A percentile compares a stretch with the other conserved stretches of the same genome.
Conservation (phyloP, 2,797 vertebrate genomes). For the Chrysocyon brachyurus region DNA sequence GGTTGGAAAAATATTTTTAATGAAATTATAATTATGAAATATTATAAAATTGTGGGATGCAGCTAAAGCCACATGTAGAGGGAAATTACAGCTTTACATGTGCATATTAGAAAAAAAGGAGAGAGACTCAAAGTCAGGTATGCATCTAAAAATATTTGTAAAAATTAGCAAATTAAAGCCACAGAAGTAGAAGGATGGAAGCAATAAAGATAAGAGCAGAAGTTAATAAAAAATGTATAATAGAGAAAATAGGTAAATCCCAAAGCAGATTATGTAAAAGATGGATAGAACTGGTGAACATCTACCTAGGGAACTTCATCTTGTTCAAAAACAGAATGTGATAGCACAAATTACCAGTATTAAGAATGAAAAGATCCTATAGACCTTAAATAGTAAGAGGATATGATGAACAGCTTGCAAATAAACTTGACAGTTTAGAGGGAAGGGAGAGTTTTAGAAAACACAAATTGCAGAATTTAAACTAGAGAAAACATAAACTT, state of each 20-base stretch:
- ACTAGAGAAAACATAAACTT: neutral
- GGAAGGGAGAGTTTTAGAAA: neutral
- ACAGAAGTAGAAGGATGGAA: neutral
- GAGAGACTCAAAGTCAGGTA: neutral
- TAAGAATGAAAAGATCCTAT: neutral
- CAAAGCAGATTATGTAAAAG: neutral
- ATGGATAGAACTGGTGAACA: neutral
- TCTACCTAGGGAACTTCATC: neutral
- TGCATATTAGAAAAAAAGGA: neutral
- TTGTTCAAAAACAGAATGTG: neutral
- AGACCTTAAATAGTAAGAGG: neutral
- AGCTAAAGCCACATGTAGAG: neutral
- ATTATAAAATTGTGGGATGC: neutral
- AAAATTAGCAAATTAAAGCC: neutral
- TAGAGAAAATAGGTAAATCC: neutral
- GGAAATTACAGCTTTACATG: neutral
- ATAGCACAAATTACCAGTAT: neutral
- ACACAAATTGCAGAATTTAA: neutral
- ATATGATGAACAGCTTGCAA: neutral
- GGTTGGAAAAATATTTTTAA: constrained; percentile 4
- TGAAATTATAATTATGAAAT: constrained; percentile 44
- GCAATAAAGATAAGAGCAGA: neutral
- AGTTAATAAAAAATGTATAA: neutral
- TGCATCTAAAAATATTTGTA: neutral
- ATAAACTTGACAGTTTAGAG: neutral